These are phyloP conservation scores for Botia kubotai DNA, from an alignment of 2,797 vertebrate genomes.

Conservation along the genomic window DNA sequence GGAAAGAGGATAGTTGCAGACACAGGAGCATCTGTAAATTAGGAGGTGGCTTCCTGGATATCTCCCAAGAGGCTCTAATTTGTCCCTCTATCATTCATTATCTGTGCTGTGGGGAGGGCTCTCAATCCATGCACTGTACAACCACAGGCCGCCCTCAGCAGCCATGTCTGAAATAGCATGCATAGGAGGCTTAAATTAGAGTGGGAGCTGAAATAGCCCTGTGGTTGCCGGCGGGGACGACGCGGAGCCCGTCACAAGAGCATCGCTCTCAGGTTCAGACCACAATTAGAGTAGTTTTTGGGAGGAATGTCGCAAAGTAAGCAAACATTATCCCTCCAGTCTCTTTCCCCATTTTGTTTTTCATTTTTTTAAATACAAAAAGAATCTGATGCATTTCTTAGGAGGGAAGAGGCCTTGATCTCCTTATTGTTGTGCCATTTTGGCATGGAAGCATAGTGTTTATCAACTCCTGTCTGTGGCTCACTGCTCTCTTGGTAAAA, in stretches of 20 bases:
- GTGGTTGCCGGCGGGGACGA: slow-evolving; percentile 63
- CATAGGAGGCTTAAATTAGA: slow-evolving; percentile 66
- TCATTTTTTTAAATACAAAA: slow-evolving; percentile 36
- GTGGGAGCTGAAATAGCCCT: slow-evolving; percentile 62
- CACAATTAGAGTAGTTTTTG: slow-evolving; percentile 65
- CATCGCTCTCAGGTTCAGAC: slow-evolving; percentile 64
- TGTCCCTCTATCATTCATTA: slow-evolving; percentile 57
- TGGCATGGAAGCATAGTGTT: no score
- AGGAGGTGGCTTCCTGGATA: slow-evolving; percentile 51
- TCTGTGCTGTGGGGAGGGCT: slow-evolving; percentile 50
- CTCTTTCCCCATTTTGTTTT: slow-evolving; percentile 33
- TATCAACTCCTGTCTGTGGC: no score
- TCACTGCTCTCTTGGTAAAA: no score
- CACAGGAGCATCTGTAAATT: slow-evolving; percentile 45
- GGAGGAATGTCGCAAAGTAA: slow-evolving; percentile 59
- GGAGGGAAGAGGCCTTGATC: slow-evolving; percentile 36
- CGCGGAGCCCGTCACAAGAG: slow-evolving; percentile 60
- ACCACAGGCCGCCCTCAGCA: slow-evolving; percentile 52
- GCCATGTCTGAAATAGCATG: slow-evolving; percentile 59
- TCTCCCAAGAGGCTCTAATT: slow-evolving; percentile 58
- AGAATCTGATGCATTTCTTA: slow-evolving; percentile 44
- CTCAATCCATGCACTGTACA: slow-evolving; percentile 50
- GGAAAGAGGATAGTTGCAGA: not conserved
- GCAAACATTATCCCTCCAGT: slow-evolving; percentile 56
- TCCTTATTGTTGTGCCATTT: not conserved